Evolutionary conservation across 2,797 vertebrate species (phyloP).

Genomic region (Catamblyrhynchus diadema): DNA sequence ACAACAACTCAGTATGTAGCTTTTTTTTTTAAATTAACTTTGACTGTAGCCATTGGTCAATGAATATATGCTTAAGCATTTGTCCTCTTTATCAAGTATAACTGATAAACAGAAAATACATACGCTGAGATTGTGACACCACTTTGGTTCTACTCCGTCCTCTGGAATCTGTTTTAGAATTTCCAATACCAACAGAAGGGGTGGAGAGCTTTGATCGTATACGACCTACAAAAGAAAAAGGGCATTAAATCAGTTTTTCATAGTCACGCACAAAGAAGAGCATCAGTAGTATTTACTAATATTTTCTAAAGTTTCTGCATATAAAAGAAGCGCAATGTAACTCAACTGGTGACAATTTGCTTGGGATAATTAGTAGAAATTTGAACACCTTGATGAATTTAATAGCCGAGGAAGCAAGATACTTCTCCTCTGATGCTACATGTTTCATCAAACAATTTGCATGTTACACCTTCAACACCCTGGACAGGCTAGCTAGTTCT

Average conservation of each 20-base stretch:
- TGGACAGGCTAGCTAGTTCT: not conserved
- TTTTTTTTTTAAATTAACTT: slow-evolving; percentile 41
- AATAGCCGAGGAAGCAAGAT: not conserved
- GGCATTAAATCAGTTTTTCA: slow-evolving; percentile 1
- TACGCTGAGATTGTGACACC: slow-evolving; percentile 98
- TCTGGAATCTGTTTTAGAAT: slow-evolving; percentile 90
- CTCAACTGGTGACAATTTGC: not conserved
- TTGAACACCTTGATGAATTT: not conserved
- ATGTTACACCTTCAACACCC: not conserved
- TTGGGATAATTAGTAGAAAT: slow-evolving; percentile 56
- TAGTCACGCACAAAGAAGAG: not conserved
- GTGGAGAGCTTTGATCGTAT: slow-evolving; percentile 89
- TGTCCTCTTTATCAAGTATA: slow-evolving; percentile 1
- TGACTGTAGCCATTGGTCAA: slow-evolving; percentile 72
- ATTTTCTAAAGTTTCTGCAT: not conserved
- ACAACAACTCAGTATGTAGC: slow-evolving; percentile 80
- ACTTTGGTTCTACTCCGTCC: slow-evolving; percentile 94
- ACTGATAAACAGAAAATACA: slow-evolving; percentile 64
- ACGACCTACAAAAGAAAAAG: slow-evolving; percentile 78
- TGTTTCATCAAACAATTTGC: not conserved
- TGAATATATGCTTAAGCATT: slow-evolving; percentile 22
- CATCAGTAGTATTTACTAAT: not conserved
- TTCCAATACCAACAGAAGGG: slow-evolving; percentile 73
- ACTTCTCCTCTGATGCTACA: not conserved
- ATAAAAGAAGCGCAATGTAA: not conserved